Evolutionary conservation across 2,797 vertebrate species (phyloP).

Genomic region (Sebastes vulpes): DNA sequence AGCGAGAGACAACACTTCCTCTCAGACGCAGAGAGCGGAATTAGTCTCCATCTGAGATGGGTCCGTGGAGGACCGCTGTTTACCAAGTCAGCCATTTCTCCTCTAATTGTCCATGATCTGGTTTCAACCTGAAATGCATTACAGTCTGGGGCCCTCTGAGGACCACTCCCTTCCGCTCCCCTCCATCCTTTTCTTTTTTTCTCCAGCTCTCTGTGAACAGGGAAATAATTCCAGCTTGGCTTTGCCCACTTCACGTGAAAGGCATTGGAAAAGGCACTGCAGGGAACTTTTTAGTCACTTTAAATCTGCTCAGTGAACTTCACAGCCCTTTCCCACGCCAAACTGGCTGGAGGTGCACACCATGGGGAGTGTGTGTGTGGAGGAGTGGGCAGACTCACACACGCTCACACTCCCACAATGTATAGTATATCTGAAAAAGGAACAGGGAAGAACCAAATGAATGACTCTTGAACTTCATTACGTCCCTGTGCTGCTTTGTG

Average conservation of each 20-base stretch:
- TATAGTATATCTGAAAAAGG: background rate
- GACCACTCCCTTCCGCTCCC: constrained; percentile 36
- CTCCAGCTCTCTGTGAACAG: constrained; percentile 20
- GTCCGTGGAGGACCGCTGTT: constrained; percentile 61
- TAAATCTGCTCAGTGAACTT: constrained; percentile 70
- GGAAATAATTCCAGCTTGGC: constrained; percentile 37
- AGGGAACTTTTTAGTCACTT: constrained; percentile 64
- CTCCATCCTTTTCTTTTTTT: constrained; percentile 1
- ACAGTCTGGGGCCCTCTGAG: constrained; percentile 43
- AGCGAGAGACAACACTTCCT: constrained; percentile 50
- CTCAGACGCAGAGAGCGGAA: constrained; percentile 43
- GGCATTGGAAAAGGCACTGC: constrained; percentile 24
- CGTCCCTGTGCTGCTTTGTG: constrained; percentile 8
- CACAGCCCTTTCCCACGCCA: constrained; percentile 73
- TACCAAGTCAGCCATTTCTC: constrained; percentile 71
- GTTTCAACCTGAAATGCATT: constrained; percentile 71
- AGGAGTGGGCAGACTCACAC: background rate
- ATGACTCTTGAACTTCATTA: constrained; percentile 10
- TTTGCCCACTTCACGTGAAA: constrained; percentile 37
- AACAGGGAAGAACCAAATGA: background rate
- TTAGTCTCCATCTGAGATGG: constrained; percentile 55
- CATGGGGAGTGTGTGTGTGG: background rate
- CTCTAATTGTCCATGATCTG: constrained; percentile 76
- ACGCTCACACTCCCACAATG: background rate
- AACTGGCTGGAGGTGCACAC: constrained; percentile 14